These are phyloP conservation scores for Zaprionus ornatus DNA, from an alignment of 1,140 invertebrate species.

Conservation along the genomic window DNA sequence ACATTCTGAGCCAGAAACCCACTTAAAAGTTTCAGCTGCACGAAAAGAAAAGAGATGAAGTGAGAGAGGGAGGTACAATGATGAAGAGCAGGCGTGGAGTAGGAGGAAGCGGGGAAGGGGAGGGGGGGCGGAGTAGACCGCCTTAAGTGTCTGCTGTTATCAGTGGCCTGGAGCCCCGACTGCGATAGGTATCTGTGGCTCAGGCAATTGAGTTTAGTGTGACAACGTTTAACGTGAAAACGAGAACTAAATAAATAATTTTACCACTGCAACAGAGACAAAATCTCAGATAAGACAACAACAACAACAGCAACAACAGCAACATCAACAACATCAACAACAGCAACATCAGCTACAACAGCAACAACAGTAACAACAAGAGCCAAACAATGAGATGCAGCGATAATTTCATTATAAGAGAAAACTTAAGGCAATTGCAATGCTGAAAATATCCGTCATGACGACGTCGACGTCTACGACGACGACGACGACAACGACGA, in stretches of 20 bases:
- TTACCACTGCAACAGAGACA: constrained; percentile 47
- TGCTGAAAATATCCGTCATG: constrained; percentile 52
- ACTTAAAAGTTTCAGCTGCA: constrained; percentile 62
- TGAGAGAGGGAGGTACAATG: constrained; percentile 2
- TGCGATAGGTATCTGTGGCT: constrained; percentile 41
- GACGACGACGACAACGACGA: constrained; percentile 24
- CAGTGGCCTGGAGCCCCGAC: constrained; percentile 32
- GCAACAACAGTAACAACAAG: constrained; percentile 10
- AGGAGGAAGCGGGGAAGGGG: background rate
- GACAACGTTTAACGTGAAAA: constrained; percentile 81
- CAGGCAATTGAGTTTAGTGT: constrained; percentile 76
- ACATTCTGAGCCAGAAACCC: constrained; percentile 70
- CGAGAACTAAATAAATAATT: constrained; percentile 81
- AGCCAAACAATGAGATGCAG: constrained; percentile 74
- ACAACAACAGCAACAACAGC: constrained; percentile 13
- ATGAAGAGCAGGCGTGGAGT: background rate
- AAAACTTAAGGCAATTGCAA: constrained; percentile 67
- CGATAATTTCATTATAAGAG: constrained; percentile 80
- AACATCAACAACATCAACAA: background rate
- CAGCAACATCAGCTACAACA: constrained; percentile 5
- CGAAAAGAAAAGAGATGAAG: constrained; percentile 13
- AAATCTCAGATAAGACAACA: constrained; percentile 46
- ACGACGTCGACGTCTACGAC: constrained; percentile 17
- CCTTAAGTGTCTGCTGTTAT: constrained; percentile 49
- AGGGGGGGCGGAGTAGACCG: constrained; percentile 7